phyloP scores from a whole-genome alignment of 2,113 vertebrate genomes.

The Mionectes macconnelli region DNA sequence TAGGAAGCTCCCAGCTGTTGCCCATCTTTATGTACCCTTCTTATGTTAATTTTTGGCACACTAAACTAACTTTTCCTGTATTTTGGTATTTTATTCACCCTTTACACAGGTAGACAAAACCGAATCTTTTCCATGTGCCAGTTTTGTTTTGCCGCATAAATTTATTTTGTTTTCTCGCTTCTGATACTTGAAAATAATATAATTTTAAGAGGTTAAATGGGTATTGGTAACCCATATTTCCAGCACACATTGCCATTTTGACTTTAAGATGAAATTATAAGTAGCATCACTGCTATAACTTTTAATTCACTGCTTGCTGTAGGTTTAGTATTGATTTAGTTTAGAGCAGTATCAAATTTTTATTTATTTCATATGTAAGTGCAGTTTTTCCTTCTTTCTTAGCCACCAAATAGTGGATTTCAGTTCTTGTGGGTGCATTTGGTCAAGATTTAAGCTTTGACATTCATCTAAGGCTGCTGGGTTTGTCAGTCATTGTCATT shows the following conservation, averaged over 20 bases:
- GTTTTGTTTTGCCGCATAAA: background rate
- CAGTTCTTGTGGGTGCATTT: background rate
- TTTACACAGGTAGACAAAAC: background rate
- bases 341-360: background rate
- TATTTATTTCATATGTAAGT: background rate
- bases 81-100: background rate
- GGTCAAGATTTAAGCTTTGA: background rate
- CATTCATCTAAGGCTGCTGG: background rate
- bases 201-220: background rate
- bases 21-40: background rate
- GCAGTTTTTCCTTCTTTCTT: background rate
- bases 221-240: background rate
- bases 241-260: background rate
- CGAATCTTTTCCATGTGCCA: background rate
- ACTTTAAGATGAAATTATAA: background rate
- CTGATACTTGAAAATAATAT: background rate
- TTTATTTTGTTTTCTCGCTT: background rate
- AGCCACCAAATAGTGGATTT: background rate
- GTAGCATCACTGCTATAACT: background rate
- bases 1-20: background rate
- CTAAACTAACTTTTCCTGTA: background rate
- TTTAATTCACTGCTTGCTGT: background rate
- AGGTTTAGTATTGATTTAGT: background rate
- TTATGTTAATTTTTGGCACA: background rate
- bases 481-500: background rate